phyloP scores from a whole-genome alignment of 2,888 invertebrate species.

The Teleiodes luculella region DNA sequence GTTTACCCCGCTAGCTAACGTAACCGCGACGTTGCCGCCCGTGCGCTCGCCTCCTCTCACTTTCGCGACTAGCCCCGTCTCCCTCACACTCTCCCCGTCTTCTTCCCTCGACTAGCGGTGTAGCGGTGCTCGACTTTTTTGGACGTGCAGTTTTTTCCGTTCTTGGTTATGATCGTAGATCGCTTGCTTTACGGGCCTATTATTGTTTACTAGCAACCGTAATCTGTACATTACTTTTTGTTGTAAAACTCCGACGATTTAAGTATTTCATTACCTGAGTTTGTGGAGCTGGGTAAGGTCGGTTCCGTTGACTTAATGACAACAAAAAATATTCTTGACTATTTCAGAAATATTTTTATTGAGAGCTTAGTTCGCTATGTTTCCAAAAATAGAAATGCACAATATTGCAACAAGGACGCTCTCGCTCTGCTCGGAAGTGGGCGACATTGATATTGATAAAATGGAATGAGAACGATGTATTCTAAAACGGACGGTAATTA shows the following conservation, averaged over 20 bases:
- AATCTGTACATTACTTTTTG: slow-evolving; percentile 10
- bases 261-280: slow-evolving; percentile 1
- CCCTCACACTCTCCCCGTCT: slow-evolving; percentile 44
- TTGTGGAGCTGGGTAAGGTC: neutral
- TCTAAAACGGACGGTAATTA: slow-evolving; percentile 4
- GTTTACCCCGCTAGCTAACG: slow-evolving; percentile 73
- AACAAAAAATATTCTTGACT: neutral
- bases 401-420: slow-evolving; percentile 31
- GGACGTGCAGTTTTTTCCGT: slow-evolving; percentile 70
- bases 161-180: slow-evolving; percentile 53
- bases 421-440: slow-evolving; percentile 30
- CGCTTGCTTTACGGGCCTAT: slow-evolving; percentile 48
- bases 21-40: slow-evolving; percentile 70
- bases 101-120: slow-evolving; percentile 68
- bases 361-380: slow-evolving; percentile 9
- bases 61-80: slow-evolving; percentile 61
- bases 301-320: neutral
- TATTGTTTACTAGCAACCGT: slow-evolving; percentile 47
- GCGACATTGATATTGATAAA: slow-evolving; percentile 28
- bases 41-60: slow-evolving; percentile 74
- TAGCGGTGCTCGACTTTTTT: slow-evolving; percentile 78
- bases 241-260: neutral
- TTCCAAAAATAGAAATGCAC: slow-evolving; percentile 34
- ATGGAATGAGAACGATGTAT: slow-evolving; percentile 5
- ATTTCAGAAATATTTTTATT: neutral